Evolutionary conservation across 2,888 invertebrate species (phyloP), one percentile per base, ranked within the genome.

Genomic region (Synanthedon formicaeformis): DNA sequence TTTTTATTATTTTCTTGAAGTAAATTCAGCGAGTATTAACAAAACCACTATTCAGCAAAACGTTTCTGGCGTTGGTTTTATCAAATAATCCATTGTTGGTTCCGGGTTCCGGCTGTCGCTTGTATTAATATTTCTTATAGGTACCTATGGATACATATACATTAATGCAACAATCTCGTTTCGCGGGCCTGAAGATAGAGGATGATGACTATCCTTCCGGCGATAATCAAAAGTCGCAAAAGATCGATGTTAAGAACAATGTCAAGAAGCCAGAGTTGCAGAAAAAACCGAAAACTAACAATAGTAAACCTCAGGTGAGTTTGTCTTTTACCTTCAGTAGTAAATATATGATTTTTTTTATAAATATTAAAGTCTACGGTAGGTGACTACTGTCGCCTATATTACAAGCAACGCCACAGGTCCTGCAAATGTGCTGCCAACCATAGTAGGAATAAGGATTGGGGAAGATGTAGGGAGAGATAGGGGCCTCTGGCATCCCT

Each of bases 131-230:
- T 12, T 45, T 45, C 13, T 45, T 13, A 13, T 5, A 34, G 45
- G 41, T 4, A 45, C 5, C n/a, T 12, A 45, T n/a, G 45, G 67
- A 75, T 73, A 91, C 91, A 91, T 90, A 91, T 83, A 89, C 90
- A 66, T 85, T 91, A 48, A 89, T 92, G 53, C 91, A 92, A 55
- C 91, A 92, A 59, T 93, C 94, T 23, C 88, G 94, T 64, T 94
- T 93, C 78, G 91, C 93, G 55, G 91, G 92, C 58, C 86, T 94
- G 52, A 91, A 91, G 76, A 90, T 93, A 54, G 93, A 93, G 66
- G 93, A 92, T 64, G 93, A 93, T 60, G 93, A 92, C 51, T 67
- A 70, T 61, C 68, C 79, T 10, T 16, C 49, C 8, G 11, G 12
- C 49, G 23, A 23, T 18, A 23, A 8, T 49, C 16, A 23, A 12